These are phyloP conservation scores for Muricea muricata DNA, from an alignment of 92 coral and sea anemone genomes.

Conservation along the genomic window DNA sequence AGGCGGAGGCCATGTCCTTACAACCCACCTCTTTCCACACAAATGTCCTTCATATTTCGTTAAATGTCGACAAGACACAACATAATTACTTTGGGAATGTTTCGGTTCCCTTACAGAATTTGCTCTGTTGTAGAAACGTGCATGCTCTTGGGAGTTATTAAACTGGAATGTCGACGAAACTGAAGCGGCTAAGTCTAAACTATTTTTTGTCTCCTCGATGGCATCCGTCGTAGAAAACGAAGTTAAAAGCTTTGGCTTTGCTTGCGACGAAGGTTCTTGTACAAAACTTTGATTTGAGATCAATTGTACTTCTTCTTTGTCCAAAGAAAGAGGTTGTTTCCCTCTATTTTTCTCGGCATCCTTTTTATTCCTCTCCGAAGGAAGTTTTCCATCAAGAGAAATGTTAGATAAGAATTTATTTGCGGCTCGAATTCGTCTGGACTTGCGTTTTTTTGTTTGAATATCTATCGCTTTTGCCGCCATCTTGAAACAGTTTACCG, in stretches of 20 bases:
- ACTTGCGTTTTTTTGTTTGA: conserved; percentile 70
- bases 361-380: conserved; percentile 39
- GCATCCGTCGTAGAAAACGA: conserved; percentile 83
- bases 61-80: neutral
- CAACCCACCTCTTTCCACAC: conserved; percentile 30
- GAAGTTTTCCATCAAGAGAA: conserved; percentile 88
- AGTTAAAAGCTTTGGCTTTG: conserved; percentile 70
- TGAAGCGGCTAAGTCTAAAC: neutral
- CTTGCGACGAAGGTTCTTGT: neutral
- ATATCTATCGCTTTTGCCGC: conserved; percentile 82
- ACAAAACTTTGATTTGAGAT: conserved; percentile 29
- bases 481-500: conserved; percentile 62
- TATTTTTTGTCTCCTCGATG: conserved; percentile 14
- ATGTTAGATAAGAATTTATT: conserved; percentile 89
- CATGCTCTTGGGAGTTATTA: neutral
- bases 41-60: neutral
- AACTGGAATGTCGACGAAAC: conserved; percentile 7
- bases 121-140: neutral
- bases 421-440: conserved; percentile 88
- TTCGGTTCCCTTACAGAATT: conserved; percentile 13
- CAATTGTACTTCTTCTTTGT: conserved; percentile 40
- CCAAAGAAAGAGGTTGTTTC: neutral
- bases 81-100: neutral
- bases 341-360: conserved; percentile 7
- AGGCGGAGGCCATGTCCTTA: no score